These are phyloP conservation scores for Chelonus formosanus DNA, from an alignment of 2,888 invertebrate genomes.

Conservation along the genomic window DNA sequence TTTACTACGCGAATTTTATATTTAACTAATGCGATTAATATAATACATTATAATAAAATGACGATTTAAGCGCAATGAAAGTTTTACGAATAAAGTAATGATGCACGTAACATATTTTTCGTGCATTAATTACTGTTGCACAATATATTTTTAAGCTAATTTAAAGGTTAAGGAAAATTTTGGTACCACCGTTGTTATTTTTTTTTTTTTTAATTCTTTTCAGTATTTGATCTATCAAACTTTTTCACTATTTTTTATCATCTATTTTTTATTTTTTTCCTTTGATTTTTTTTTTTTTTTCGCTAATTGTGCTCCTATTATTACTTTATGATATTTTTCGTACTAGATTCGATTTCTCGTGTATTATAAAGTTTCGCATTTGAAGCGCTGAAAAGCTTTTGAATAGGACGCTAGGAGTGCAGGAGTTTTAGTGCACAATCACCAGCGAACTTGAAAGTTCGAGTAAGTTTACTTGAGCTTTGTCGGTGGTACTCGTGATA, in stretches of 20 bases:
- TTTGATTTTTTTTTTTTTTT: too few species aligned
- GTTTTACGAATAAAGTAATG: slow-evolving; percentile 33
- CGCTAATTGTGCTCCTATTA: neutral
- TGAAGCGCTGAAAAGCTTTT: slow-evolving; percentile 60
- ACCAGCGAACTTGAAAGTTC: slow-evolving; percentile 23
- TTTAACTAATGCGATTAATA: too few species aligned
- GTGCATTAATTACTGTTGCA: slow-evolving; percentile 32
- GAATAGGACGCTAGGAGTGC: slow-evolving; percentile 10
- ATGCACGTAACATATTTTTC: slow-evolving; percentile 40
- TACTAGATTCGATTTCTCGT: slow-evolving; percentile 40
- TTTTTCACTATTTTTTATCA: too few species aligned
- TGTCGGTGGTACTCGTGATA: slow-evolving; percentile 28
- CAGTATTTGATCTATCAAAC: too few species aligned
- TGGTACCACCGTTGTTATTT: too few species aligned
- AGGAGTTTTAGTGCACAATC: slow-evolving; percentile 24
- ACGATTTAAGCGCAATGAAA: slow-evolving; percentile 33
- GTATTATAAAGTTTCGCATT: slow-evolving; percentile 47
- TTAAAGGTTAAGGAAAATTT: too few species aligned
- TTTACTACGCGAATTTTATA: too few species aligned
- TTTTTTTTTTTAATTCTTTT: too few species aligned
- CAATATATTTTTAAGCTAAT: too few species aligned
- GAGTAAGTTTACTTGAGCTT: slow-evolving; percentile 24
- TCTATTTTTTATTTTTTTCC: too few species aligned
- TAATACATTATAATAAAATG: neutral
- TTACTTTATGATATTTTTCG: slow-evolving; percentile 35